Evolutionary conservation across 2,888 invertebrate genomes (phyloP), one percentile per base, ranked within the genome.

Genomic region (Poecilobothrus nobilitatus): DNA sequence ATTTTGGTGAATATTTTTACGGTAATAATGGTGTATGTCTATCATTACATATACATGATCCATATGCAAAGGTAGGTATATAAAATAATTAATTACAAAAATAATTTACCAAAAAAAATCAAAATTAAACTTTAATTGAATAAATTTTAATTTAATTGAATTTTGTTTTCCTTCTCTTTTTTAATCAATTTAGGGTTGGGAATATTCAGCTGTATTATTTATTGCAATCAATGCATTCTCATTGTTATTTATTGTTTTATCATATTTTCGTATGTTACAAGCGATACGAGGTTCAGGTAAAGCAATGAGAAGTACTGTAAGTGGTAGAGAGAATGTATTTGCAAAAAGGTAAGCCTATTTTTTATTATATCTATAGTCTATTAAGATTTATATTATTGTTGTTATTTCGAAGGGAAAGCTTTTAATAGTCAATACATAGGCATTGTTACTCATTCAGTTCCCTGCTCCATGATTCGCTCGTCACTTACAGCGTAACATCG

Each of bases 21-120:
- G 85, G 86, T 4, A 84, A 82, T 73, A 87, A 87, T 72, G 87
- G 87, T 8, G 86, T 87, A 21, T 87, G 86, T 73, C 76, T 87
- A 27, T 84, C 86, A 0, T 77, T 87, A 62, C 86, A 86, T 73
- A 86, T 87, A 70, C 87, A 87, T 74, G 85, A 86, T 73, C 86
- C 86, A 0, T 87, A 83, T 73, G 84, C 84, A n/a, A 82, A 81
- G 80, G 85, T 84, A 73, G 9, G 37, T 10, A 37, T 8, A 20
- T 62, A 20, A 20, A 7, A 62, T 20, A 18, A 62, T 12, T 18
- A 62, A 62, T 62, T 12, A n/a, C 4, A 63, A 63, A 20, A 63
- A 63, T 64, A 44, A 27, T 12, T 22, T 65, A 20, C n/a, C n/a
- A n/a, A n/a, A n/a, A n/a, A 33, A 44, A 61, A 37, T 63, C 27